Conservation (phyloP, 2,113 vertebrate genomes). For the Scytalopus superciliaris region DNA sequence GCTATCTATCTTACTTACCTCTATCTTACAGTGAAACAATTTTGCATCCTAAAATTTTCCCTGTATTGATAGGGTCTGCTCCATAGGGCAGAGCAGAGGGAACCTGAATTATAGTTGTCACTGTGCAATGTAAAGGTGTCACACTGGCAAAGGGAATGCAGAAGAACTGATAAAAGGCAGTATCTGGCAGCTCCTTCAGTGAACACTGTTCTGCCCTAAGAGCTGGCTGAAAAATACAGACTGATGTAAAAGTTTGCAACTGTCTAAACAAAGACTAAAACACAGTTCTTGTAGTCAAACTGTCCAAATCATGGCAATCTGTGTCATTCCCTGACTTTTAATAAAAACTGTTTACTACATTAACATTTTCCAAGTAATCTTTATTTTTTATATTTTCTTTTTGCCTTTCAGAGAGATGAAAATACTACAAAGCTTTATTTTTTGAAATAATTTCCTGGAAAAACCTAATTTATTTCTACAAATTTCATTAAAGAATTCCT, state of each 20-base stretch:
- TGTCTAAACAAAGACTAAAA: not conserved
- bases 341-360: not conserved
- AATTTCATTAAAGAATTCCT: not conserved
- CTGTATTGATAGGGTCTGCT: fast-evolving
- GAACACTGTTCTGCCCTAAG: not conserved
- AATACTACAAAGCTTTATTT: not conserved
- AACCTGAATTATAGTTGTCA: not conserved
- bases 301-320: not conserved
- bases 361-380: not conserved
- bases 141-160: not conserved
- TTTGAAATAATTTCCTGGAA: not conserved
- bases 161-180: not conserved
- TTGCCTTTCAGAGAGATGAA: not conserved
- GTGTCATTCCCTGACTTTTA: not conserved
- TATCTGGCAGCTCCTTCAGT: not conserved
- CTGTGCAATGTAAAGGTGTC: no score
- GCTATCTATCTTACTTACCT: not conserved
- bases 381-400: not conserved
- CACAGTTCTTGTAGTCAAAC: not conserved
- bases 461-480: not conserved
- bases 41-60: not conserved
- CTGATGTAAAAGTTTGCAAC: not conserved
- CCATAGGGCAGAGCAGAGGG: not conserved
- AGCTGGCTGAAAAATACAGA: not conserved
- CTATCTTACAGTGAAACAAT: not conserved